Evolutionary conservation across 2,113 vertebrate genomes (phyloP).

Genomic region (Orthonyx spaldingii): DNA sequence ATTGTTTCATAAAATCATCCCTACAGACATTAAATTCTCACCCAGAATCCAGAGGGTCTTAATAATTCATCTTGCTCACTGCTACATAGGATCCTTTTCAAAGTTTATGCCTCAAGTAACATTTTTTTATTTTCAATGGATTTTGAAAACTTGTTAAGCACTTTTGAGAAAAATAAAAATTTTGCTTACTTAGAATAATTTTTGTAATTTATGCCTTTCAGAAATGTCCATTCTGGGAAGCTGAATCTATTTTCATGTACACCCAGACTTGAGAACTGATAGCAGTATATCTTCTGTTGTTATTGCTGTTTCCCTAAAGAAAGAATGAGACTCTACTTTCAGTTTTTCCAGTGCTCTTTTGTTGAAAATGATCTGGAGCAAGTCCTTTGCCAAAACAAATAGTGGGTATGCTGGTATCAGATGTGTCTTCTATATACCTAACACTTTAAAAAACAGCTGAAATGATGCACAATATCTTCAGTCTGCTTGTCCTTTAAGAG

Average conservation of each 20-base stretch:
- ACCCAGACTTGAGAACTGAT: background rate
- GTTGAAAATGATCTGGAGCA: background rate
- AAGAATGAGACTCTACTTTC: background rate
- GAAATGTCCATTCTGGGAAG: background rate
- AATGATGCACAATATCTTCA: background rate
- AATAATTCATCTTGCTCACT: background rate
- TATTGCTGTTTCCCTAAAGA: background rate
- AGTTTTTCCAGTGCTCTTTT: background rate
- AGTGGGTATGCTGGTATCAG: background rate
- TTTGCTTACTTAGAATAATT: background rate
- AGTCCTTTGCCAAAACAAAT: background rate
- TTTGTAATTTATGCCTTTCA: background rate
- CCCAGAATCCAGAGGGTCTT: background rate
- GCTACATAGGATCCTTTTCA: background rate
- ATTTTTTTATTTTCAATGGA: background rate
- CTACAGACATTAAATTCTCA: background rate
- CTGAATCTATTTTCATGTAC: background rate
- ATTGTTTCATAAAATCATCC: background rate
- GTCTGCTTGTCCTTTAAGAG: background rate
- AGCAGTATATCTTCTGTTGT: background rate
- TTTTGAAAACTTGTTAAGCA: background rate
- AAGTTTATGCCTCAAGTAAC: background rate
- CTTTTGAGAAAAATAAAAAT: background rate
- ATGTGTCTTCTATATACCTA: background rate
- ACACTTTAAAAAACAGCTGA: background rate